Conservation (phyloP, 92 coral and sea anemone species). For the Parazoanthus swiftii region DNA sequence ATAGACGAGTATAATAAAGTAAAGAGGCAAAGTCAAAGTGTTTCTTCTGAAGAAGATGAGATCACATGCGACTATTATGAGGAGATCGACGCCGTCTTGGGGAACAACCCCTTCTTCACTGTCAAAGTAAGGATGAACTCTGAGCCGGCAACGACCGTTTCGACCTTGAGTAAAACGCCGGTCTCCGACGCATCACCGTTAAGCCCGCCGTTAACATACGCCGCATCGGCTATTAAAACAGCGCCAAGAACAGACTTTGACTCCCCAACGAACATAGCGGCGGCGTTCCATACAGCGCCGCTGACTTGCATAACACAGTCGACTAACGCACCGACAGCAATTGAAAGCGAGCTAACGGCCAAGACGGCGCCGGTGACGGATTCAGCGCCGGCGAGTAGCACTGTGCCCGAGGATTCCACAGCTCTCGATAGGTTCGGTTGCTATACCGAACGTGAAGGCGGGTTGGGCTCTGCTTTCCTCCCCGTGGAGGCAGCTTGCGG, state of each 20-base stretch:
- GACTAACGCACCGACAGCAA: slow-evolving; percentile 4
- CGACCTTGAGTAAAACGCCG: not conserved
- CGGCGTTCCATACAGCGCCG: not conserved
- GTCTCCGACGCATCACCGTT: not conserved
- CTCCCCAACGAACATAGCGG: not conserved
- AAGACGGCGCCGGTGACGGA: not conserved
- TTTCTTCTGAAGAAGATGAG: slow-evolving; percentile 45
- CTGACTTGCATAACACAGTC: not conserved
- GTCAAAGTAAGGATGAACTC: slow-evolving; percentile 15
- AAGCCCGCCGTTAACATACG: not conserved
- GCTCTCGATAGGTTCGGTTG: slow-evolving; percentile 32
- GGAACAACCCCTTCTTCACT: slow-evolving; percentile 29
- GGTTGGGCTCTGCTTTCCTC: not conserved
- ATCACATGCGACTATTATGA: slow-evolving; percentile 56
- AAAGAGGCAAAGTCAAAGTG: slow-evolving; percentile 42
- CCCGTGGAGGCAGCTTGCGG: not conserved
- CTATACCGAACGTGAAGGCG: slow-evolving; percentile 3
- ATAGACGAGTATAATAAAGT: slow-evolving; percentile 55
- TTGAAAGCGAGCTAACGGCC: not conserved
- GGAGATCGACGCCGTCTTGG: slow-evolving; percentile 53
- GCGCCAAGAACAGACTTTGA: not conserved
- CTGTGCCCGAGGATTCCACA: slow-evolving; percentile 43
- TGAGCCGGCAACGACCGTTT: not conserved
- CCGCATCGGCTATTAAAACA: not conserved
- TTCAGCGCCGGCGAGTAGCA: slow-evolving; percentile 19